Percentiles rank a stretch among this genome's conserved stretches.
phyloP scores from a whole-genome alignment of 2,113 vertebrate species.

The Leptocoma aspasia region DNA sequence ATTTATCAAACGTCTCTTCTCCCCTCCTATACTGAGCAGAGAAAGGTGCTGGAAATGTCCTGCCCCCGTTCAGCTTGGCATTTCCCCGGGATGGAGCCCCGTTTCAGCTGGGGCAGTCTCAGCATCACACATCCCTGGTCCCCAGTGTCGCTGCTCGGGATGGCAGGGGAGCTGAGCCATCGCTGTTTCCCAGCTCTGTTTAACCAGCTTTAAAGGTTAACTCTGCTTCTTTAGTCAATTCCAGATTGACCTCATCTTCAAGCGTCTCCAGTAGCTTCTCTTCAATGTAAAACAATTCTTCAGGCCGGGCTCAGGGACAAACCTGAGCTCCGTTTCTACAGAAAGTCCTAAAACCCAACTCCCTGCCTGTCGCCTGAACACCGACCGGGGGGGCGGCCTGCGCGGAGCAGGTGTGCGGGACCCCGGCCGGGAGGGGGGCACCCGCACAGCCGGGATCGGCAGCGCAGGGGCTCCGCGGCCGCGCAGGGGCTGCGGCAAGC shows the following conservation, averaged over 20 bases:
- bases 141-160: fast-evolving
- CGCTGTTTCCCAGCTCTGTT: neutral
- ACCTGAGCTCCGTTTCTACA: neutral
- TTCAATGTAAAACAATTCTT: neutral
- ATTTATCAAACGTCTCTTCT: neutral
- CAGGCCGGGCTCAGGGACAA: neutral
- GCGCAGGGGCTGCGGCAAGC: too few relatives aligned
- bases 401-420: neutral
- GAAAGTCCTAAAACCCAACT: fast-evolving
- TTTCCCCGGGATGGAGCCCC: neutral
- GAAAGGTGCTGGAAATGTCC: neutral
- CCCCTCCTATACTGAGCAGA: neutral
- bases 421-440: neutral
- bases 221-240: neutral
- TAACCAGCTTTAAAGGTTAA: neutral
- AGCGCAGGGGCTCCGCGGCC: neutral
- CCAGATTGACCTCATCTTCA: neutral
- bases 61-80: neutral
- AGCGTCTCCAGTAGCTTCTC: too few relatives aligned
- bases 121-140: neutral
- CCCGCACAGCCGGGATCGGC: neutral
- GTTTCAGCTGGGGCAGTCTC: neutral
- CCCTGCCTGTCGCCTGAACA: neutral
- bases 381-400: neutral
- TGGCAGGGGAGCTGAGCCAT: neutral